A percentile compares a stretch with the other conserved stretches of the same genome.
These are phyloP conservation scores for Thymelicus acteon DNA, from an alignment of 2,888 invertebrate genomes.

Conservation along the genomic window DNA sequence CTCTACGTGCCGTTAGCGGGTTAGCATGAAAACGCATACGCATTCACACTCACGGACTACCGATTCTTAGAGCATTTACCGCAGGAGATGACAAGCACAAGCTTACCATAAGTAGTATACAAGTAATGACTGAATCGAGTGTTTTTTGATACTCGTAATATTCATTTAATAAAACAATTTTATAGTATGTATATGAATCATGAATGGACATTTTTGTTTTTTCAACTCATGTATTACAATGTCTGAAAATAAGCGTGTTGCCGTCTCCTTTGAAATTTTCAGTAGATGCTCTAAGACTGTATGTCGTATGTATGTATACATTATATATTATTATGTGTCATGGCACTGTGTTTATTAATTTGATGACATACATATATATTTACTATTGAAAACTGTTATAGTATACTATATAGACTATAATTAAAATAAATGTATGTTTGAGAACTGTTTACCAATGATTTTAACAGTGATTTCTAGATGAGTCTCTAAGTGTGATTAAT, in stretches of 20 bases:
- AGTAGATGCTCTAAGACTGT: constrained; percentile 12
- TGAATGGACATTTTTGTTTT: background rate
- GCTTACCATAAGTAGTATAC: constrained; percentile 29
- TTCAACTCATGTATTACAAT: background rate
- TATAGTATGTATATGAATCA: background rate
- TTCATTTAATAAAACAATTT: background rate
- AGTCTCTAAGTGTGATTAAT: too few relatives aligned
- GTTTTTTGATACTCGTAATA: background rate
- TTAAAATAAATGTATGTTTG: too few relatives aligned
- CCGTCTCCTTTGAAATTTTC: constrained; percentile 5
- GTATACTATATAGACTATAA: too few relatives aligned
- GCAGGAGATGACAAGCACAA: background rate
- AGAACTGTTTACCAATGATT: too few relatives aligned
- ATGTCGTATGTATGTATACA: constrained; percentile 35
- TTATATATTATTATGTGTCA: constrained; percentile 19
- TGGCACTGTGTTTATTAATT: constrained; percentile 29
- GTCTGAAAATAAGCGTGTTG: background rate
- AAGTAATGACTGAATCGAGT: constrained; percentile 26
- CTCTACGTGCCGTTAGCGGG: constrained; percentile 83
- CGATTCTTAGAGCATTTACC: constrained; percentile 31
- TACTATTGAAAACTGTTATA: too few relatives aligned
- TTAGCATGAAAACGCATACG: constrained; percentile 83
- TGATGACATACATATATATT: too few relatives aligned
- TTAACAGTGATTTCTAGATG: too few relatives aligned
- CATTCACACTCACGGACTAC: constrained; percentile 77